Evolutionary conservation across 2,888 invertebrate genomes (phyloP).

Genomic region (Empis livida): DNA sequence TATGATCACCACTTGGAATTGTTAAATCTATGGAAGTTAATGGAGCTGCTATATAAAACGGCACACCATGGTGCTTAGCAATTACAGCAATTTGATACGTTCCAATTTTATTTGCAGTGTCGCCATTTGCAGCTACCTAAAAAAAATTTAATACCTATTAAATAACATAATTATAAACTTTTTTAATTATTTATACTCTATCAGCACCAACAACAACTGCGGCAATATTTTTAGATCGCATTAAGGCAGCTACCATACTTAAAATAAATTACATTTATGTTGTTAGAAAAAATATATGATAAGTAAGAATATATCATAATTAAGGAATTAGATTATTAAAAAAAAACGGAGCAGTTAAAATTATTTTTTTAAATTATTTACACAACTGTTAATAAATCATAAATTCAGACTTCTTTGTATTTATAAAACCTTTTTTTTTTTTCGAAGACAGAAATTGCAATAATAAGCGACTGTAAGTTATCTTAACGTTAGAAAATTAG

Average conservation of each 20-base stretch:
- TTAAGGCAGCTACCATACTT: slow-evolving; percentile 85
- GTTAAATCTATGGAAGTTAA: slow-evolving; percentile 72
- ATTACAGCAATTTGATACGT: slow-evolving; percentile 90
- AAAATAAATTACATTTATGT: slow-evolving; percentile 47
- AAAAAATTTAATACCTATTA: slow-evolving; percentile 3
- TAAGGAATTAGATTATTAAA: no score
- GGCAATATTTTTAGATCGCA: slow-evolving; percentile 69
- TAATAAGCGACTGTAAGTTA: no score
- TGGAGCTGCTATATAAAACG: slow-evolving; percentile 93
- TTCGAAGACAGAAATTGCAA: no score
- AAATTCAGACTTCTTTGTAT: no score
- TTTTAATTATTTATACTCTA: slow-evolving; percentile 45
- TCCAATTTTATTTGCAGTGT: slow-evolving; percentile 98
- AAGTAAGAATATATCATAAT: no score
- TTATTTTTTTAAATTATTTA: no score
- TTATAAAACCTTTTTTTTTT: no score
- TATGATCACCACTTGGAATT: slow-evolving; percentile 66
- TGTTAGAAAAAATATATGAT: no score
- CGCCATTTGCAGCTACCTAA: slow-evolving; percentile 85
- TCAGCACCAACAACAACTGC: slow-evolving; percentile 98
- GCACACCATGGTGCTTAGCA: slow-evolving; percentile 80
- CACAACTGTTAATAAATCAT: no score
- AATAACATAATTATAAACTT: not conserved
- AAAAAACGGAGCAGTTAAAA: no score
- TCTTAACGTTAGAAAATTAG: no score